Evolutionary conservation across 92 coral and sea anemone genomes (phyloP).

Genomic region (Heliopora coerulea): DNA sequence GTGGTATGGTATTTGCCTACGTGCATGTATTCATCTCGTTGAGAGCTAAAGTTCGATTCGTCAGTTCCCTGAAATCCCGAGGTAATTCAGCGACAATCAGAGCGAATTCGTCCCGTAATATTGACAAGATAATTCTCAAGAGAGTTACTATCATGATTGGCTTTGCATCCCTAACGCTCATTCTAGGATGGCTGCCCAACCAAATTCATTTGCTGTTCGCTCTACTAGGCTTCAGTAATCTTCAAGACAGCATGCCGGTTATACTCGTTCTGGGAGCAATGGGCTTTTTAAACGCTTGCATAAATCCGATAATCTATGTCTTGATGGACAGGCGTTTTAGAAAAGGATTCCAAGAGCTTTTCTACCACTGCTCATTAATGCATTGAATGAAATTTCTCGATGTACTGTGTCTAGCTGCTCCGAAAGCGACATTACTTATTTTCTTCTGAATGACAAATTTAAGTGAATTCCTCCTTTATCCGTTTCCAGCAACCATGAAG

Average conservation of each 20-base stretch:
- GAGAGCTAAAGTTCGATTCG: neutral
- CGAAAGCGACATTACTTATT: too few relatives aligned
- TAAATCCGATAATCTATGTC: slow-evolving; percentile 36
- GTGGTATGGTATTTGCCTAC: slow-evolving; percentile 17
- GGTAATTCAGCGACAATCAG: neutral
- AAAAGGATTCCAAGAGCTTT: slow-evolving; percentile 17
- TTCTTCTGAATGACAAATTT: too few relatives aligned
- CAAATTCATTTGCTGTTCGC: slow-evolving; percentile 63
- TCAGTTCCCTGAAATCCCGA: neutral
- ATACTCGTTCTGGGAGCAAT: slow-evolving; percentile 23
- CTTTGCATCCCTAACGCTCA: slow-evolving; percentile 56
- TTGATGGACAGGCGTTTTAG: slow-evolving; percentile 30
- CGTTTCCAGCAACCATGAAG: too few relatives aligned
- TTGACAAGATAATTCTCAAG: too few relatives aligned
- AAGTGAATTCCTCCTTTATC: too few relatives aligned
- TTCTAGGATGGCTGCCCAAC: slow-evolving; percentile 72
- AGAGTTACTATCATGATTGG: slow-evolving; percentile 77
- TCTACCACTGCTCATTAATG: neutral
- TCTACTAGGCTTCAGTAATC: slow-evolving; percentile 54
- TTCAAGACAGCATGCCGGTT: slow-evolving; percentile 39
- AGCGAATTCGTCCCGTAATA: too few relatives aligned
- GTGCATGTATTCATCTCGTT: slow-evolving; percentile 14
- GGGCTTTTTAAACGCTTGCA: slow-evolving; percentile 18
- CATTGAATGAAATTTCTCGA: too few relatives aligned
- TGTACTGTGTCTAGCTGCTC: too few relatives aligned